Evolutionary conservation across 2,113 vertebrate genomes (phyloP), one percentile per base, ranked within the genome.

Genomic region (Hippolais icterina): DNA sequence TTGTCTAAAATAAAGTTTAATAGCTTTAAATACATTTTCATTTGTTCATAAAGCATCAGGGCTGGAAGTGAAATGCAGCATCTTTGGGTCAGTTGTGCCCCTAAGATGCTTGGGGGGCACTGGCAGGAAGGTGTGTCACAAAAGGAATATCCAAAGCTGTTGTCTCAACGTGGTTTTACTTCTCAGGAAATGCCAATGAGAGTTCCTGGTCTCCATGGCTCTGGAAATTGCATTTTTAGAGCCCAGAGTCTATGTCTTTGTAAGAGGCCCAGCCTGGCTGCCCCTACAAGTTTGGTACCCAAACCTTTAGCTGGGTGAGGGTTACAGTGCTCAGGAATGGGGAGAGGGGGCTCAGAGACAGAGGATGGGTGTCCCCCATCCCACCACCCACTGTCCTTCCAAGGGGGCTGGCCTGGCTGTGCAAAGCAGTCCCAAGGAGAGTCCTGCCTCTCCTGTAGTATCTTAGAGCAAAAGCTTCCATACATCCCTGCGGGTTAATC

Each of bases 161-260:
- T 0, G 0, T 5, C 27, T 70, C 5, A 4, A 3, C 1, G 0
- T 39, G 31, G 12, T 46, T 94, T 94, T 69, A 27, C 16, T 44
- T 88, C 68, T 77, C 3, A 3, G 39, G 47, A 81, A 68, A 27
- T 17, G 20, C 31, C 44, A 52, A 0, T 84, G 65, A 31, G 20
- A 44, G 13, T 31, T 91, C 27, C 35, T 56, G 15, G 15, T 91
- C 57, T 68, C 53, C 24, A 2, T 3, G 2, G 21, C 44, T 68
- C 86, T 49, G 27, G 27, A 57, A 86, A 53, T 3, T 44, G 20
- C 17, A 29, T 64, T 52, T 85, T 76, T 39, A 87, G 39, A 69
- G 21, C 14, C 5, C 27, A 44, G 16, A 56, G 22, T 28, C 24
- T 21, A 1, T 31, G 25, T 29, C 13, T 23, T 72, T 14, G 6